These are phyloP conservation scores for Ommatoiulus sabulosus DNA, from an alignment of 2,888 invertebrate genomes.

Conservation along the genomic window DNA sequence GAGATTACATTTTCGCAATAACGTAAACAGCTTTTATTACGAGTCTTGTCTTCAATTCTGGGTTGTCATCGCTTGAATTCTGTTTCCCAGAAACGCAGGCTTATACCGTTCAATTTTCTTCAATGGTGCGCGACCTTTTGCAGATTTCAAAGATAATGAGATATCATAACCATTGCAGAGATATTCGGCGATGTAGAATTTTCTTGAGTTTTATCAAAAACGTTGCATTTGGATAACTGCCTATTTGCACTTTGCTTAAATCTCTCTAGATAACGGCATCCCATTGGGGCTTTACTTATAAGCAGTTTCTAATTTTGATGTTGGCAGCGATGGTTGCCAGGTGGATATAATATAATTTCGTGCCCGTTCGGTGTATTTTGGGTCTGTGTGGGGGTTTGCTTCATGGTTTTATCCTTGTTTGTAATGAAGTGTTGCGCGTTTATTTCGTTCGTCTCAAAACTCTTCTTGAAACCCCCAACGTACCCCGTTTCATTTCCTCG, in stretches of 20 bases:
- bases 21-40: no score
- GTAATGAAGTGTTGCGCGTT: slow-evolving; percentile 4
- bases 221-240: neutral
- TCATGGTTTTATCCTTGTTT: slow-evolving; percentile 10
- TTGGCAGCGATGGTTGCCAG: neutral
- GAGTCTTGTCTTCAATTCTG: no score
- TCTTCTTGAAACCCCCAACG: neutral
- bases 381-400: neutral
- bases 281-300: neutral
- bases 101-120: no score
- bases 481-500: neutral
- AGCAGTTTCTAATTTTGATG: slow-evolving; percentile 31
- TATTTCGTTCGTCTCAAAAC: neutral
- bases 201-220: neutral
- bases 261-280: neutral
- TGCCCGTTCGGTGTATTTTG: neutral
- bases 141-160: neutral
- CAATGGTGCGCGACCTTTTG: neutral
- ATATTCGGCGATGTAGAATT: neutral
- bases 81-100: no score
- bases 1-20: no score
- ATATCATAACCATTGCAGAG: neutral
- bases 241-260: neutral
- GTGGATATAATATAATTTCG: neutral
- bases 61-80: no score